Percentiles rank a stretch among this genome's conserved stretches.
phyloP scores from a whole-genome alignment of 2,113 vertebrate species.

The Chinchilla lanigera region DNA sequence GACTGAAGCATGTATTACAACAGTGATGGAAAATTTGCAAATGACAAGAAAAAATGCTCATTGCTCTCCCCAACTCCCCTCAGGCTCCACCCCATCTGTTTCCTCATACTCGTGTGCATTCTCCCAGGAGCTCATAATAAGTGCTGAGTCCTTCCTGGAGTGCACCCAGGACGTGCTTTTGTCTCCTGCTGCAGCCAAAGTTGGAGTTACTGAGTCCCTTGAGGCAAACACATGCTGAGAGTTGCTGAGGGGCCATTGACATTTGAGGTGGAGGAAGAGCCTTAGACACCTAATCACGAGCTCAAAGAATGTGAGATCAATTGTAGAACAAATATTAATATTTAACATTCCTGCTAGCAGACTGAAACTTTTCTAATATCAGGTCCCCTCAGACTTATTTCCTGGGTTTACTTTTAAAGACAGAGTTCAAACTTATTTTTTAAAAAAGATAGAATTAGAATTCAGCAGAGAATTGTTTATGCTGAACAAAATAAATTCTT shows the following conservation, averaged over 20 bases:
- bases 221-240: neutral
- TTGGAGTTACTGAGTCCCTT: neutral
- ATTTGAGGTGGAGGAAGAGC: neutral
- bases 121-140: neutral
- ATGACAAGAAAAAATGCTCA: neutral
- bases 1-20: neutral
- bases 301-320: neutral
- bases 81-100: neutral
- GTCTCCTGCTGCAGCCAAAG: neutral
- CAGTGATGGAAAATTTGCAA: neutral
- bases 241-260: neutral
- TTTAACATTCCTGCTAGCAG: neutral
- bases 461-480: constrained; percentile 4
- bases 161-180: neutral
- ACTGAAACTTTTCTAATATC: constrained; percentile 35
- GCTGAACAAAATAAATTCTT: constrained; percentile 38
- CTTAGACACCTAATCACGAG: neutral
- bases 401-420: constrained; percentile 41
- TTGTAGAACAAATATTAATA: neutral
- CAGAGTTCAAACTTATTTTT: constrained; percentile 17
- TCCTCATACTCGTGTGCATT: neutral
- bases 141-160: neutral
- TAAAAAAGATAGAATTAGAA: constrained; percentile 51
- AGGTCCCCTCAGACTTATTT: neutral
- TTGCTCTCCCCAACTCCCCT: too few species aligned